A percentile compares a stretch with the other conserved stretches of the same genome.
Conservation (phyloP, 1,140 invertebrate species). For the Leptopilina clavipes region DNA sequence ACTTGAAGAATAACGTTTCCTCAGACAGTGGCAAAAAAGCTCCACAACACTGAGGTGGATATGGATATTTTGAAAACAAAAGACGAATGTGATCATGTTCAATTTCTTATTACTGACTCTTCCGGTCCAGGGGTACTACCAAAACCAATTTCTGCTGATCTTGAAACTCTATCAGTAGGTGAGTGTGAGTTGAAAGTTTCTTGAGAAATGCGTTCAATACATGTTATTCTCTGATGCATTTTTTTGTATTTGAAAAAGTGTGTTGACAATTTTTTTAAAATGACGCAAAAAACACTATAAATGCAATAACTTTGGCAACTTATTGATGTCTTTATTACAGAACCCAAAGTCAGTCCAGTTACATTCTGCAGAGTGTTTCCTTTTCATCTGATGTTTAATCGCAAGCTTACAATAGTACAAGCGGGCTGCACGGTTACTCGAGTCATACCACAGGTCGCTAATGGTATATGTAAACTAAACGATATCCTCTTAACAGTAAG, state of each 20-base stretch:
- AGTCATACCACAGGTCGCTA: constrained; percentile 84
- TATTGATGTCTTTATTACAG: constrained; percentile 72
- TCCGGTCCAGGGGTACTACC: constrained; percentile 78
- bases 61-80: constrained; percentile 92
- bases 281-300: too few species aligned
- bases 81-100: constrained; percentile 92
- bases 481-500: constrained; percentile 87
- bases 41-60: constrained; percentile 93
- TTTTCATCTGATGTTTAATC: constrained; percentile 95
- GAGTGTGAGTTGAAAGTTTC: constrained; percentile 62
- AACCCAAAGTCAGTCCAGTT: constrained; percentile 89
- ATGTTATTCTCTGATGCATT: too few species aligned
- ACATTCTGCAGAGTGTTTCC: constrained; percentile 96
- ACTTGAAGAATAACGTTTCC: too few species aligned
- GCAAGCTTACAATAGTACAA: constrained; percentile 88
- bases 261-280: too few species aligned
- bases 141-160: constrained; percentile 81
- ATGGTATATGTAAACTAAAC: constrained; percentile 81
- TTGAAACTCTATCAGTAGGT: constrained; percentile 84
- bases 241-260: too few species aligned
- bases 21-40: constrained; percentile 93
- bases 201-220: too few species aligned
- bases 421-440: constrained; percentile 90
- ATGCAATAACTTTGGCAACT: not conserved
- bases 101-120: constrained; percentile 93